Base-by-base conservation (phyloP, 2,797 vertebrate species). In the Enteromius mattozi region DNA sequence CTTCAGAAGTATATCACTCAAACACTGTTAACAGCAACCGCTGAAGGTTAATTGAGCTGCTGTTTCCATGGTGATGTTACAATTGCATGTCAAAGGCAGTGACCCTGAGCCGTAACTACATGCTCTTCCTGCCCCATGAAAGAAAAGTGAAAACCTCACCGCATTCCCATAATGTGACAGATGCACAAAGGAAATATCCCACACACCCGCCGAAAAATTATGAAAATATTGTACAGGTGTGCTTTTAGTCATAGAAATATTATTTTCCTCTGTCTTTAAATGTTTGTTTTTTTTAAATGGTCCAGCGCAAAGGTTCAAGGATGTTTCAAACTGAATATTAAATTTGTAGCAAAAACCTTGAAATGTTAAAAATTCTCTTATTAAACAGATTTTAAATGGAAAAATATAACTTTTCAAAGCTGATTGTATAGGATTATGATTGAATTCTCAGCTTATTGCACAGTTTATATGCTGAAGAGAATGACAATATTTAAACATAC, bases 61-160 rank as follows among this genome's bases (percentile, higher is more conserved):
- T 59, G 79, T 59, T 40, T 9, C 79, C 49, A 35, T 81, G 24
- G 80, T 45, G 80, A 81, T 21, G 68, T 12, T 72, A 27, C 51
- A 81, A 40, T 7, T 42, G 10, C 7, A 70, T 51, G 80, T 81
- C 37, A 72, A 81, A 71, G 37, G 68, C 51, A 30, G 14, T 42
- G 66, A 70, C 35, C 49, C 35, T 27, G 42, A 72, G 24, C 24
- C 30, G 24, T 81, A 37, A 61, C 17, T 12, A 81, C 80, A 61
- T 16, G 80, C 37, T 81, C 37, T 71, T 59, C n/a, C 51, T 45
- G 24, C 24, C 51, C 65, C 17, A 10, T n/a, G 10, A 45, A 45
- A 42, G 24, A 10, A 51, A 79, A 79, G 61, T n/a, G 27, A 66
- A 33, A 35, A 37, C 27, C 51, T 40, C 17, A 21, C 21, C 0